These are phyloP conservation scores for Tribolium madens DNA, from an alignment of 1,140 invertebrate species.

Conservation along the genomic window DNA sequence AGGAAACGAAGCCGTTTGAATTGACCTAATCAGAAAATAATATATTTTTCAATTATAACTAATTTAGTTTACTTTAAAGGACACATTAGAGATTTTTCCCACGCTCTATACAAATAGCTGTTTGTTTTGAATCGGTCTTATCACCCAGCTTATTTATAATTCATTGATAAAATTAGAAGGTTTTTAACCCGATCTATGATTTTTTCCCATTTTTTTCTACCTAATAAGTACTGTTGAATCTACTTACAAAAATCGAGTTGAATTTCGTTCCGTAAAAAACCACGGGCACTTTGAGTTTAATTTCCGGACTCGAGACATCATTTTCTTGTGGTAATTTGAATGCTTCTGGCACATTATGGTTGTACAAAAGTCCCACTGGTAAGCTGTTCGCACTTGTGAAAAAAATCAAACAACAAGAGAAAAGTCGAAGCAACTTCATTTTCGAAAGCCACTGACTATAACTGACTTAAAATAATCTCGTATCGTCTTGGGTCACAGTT, in stretches of 20 bases:
- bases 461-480: conserved; percentile 39
- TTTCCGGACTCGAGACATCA: conserved; percentile 67
- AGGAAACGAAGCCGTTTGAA: conserved; percentile 91
- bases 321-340: conserved; percentile 64
- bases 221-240: conserved; percentile 21
- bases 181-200: conserved; percentile 12
- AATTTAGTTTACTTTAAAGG: too few species aligned
- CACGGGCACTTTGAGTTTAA: conserved; percentile 65
- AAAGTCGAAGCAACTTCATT: conserved; percentile 52
- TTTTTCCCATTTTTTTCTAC: too few species aligned
- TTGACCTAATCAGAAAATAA: conserved; percentile 78
- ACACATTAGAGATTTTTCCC: too few species aligned
- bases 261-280: conserved; percentile 61
- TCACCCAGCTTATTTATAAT: conserved; percentile 5
- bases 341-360: conserved; percentile 51
- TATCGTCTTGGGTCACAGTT: conserved; percentile 46
- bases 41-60: neutral
- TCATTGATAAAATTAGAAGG: conserved; percentile 17
- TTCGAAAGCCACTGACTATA: conserved; percentile 36
- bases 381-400: conserved; percentile 45
- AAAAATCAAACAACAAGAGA: conserved; percentile 49
- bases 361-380: conserved; percentile 54
- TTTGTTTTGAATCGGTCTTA: conserved; percentile 38
- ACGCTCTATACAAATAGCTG: conserved; percentile 16
- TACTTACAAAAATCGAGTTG: conserved; percentile 63